A percentile compares a stretch with the other conserved stretches of the same genome.
Evolutionary conservation across 2,888 invertebrate genomes (phyloP).

Genomic region (Ophion slaviceki): DNA sequence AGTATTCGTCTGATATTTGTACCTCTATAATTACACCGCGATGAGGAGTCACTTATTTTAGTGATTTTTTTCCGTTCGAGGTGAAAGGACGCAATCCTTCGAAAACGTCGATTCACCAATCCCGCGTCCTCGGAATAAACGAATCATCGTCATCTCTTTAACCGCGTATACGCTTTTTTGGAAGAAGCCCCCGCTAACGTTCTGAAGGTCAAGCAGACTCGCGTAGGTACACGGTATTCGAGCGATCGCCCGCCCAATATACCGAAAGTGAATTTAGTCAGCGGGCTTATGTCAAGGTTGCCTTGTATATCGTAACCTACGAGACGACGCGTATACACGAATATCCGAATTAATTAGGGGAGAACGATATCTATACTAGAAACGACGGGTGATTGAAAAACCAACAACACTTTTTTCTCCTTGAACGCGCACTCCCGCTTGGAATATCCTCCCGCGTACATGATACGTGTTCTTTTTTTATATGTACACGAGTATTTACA

Average conservation of each 20-base stretch:
- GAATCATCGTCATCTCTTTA: neutral
- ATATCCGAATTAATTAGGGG: slow-evolving; percentile 39
- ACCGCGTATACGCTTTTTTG: neutral
- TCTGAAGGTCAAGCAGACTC: neutral
- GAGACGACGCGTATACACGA: slow-evolving; percentile 32
- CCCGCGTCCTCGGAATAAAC: neutral
- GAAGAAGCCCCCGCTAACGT: neutral
- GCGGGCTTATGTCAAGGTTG: neutral
- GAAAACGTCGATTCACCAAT: neutral
- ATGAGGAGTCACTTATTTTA: neutral
- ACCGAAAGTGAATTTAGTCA: neutral
- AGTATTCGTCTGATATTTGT: neutral
- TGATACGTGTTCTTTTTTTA: slow-evolving; percentile 5
- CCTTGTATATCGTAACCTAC: neutral
- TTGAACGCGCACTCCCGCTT: slow-evolving; percentile 22
- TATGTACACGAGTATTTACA: neutral
- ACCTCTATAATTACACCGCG: neutral
- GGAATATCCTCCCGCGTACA: slow-evolving; percentile 2
- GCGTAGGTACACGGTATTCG: neutral
- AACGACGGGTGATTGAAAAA: slow-evolving; percentile 13
- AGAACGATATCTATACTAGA: neutral
- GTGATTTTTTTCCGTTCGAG: neutral
- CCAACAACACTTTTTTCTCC: slow-evolving; percentile 44
- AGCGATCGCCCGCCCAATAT: neutral
- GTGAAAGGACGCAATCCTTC: neutral